Evolutionary conservation across 2,888 invertebrate genomes (phyloP).

Genomic region (Mechanitis mazaeus): DNA sequence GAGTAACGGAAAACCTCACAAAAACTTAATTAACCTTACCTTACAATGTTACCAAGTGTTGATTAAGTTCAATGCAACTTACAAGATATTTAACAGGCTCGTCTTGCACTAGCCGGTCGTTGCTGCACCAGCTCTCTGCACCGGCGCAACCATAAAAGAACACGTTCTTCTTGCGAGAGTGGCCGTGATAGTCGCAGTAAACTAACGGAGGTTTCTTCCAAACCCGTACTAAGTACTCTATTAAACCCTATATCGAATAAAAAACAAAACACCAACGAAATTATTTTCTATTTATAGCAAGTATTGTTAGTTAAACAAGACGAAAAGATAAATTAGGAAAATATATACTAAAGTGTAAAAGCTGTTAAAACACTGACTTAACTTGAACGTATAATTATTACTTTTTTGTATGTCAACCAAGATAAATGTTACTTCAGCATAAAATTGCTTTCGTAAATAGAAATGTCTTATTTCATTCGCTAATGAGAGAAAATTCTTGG

Average conservation of each 20-base stretch:
- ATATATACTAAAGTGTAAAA: too few relatives aligned
- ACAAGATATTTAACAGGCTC: slow-evolving; percentile 79
- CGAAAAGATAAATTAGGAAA: too few relatives aligned
- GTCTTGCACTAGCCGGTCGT: slow-evolving; percentile 74
- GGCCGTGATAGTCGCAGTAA: slow-evolving; percentile 88
- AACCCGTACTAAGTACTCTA: slow-evolving; percentile 78
- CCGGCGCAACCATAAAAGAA: slow-evolving; percentile 90
- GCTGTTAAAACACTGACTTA: too few relatives aligned
- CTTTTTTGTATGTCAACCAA: neutral
- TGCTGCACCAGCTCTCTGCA: slow-evolving; percentile 81
- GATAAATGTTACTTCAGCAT: slow-evolving; percentile 10
- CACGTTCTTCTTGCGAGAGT: slow-evolving; percentile 89
- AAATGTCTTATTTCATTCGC: slow-evolving; percentile 29
- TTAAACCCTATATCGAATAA: slow-evolving; percentile 65
- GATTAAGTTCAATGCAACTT: slow-evolving; percentile 37
- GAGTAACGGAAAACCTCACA: slow-evolving; percentile 18
- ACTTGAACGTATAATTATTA: neutral
- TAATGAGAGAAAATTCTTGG: slow-evolving; percentile 29
- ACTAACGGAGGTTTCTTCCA: slow-evolving; percentile 78
- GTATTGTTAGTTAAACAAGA: too few relatives aligned
- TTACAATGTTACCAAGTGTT: slow-evolving; percentile 13
- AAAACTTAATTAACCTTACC: slow-evolving; percentile 20
- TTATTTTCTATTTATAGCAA: neutral
- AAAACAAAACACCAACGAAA: neutral
- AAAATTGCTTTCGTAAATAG: slow-evolving; percentile 29